Percentiles rank a stretch among this genome's conserved stretches.
Conservation (phyloP, 2,797 vertebrate genomes). For the Tenualosa thibaudeaui region DNA sequence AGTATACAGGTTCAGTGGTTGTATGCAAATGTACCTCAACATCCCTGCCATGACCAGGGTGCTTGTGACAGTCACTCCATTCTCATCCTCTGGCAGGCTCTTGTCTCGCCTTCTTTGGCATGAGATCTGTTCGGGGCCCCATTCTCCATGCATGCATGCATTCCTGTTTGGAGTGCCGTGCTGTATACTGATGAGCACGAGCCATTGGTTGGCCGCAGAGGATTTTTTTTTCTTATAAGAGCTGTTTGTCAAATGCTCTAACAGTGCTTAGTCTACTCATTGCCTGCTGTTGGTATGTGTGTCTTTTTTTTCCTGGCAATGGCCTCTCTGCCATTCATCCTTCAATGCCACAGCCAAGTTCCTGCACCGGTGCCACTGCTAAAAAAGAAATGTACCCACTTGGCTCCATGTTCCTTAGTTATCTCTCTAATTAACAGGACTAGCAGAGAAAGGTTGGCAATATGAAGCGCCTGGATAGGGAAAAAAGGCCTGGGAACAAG, state of each 20-base stretch:
- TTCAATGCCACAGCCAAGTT: background rate
- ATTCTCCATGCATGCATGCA: background rate
- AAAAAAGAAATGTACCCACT: background rate
- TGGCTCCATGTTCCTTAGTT: background rate
- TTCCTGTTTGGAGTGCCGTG: background rate
- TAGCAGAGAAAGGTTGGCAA: background rate
- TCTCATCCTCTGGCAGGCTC: background rate
- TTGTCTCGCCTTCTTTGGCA: background rate
- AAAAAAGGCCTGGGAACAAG: background rate
- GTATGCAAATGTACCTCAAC: background rate
- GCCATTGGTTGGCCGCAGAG: background rate
- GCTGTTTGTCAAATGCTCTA: too few species aligned
- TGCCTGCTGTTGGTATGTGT: background rate
- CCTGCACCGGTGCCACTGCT: background rate
- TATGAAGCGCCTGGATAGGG: background rate
- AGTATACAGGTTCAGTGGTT: background rate
- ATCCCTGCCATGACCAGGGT: background rate
- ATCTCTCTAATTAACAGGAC: background rate
- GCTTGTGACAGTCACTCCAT: background rate
- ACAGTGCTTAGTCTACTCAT: background rate
- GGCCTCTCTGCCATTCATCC: background rate
- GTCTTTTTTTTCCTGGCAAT: background rate
- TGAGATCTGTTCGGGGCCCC: background rate
- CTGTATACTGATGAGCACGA: background rate
- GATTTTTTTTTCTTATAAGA: background rate